Evolutionary conservation across 2,113 vertebrate genomes (phyloP), one percentile per base, ranked within the genome.

Genomic region (Anas platyrhynchos): DNA sequence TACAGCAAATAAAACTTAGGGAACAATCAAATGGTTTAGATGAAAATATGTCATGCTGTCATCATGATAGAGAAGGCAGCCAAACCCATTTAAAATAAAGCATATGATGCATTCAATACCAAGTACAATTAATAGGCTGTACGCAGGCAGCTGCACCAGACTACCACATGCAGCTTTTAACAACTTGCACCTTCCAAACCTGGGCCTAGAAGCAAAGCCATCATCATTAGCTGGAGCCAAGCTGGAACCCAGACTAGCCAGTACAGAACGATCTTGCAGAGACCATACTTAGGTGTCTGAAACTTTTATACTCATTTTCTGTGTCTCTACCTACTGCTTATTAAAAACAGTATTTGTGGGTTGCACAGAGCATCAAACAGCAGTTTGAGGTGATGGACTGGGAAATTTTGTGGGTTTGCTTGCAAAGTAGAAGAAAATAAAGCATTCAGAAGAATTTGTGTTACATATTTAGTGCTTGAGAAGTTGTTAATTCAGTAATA

Each of bases 1-100:
- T 89, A 96, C 93, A 93, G 88, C 21, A 96, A 96, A 93, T 75
- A 88, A 31, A 92, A 75, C 73, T 65, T 67, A 65, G 85, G 73
- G 80, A 89, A 96, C 91, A 88, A 77, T 71, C 78, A 93, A 87
- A 93, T 9, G 7, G 22, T 83, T 94, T 67, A 92, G 31, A 55
- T 23, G 88, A 92, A 29, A 94, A 52, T 62, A 82, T 74, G 54
- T 16, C 27, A 55, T 16, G 54, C 54, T 55, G 11, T 77, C 38
- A 66, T 27, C 44, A 48, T 0, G 0, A 8, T 43, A 84, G 4
- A 18, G 22, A 83, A 52, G 25, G 54, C 68, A 86, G 76, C 22
- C 31, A 88, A 50, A 7, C 5, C 16, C 4, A 15, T 29, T 83
- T 65, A 73, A 75, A 92, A 83, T 50, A 58, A 61, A 77, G 15